Conservation (phyloP, 2,113 vertebrate species). For the Vanacampus margaritifer region DNA sequence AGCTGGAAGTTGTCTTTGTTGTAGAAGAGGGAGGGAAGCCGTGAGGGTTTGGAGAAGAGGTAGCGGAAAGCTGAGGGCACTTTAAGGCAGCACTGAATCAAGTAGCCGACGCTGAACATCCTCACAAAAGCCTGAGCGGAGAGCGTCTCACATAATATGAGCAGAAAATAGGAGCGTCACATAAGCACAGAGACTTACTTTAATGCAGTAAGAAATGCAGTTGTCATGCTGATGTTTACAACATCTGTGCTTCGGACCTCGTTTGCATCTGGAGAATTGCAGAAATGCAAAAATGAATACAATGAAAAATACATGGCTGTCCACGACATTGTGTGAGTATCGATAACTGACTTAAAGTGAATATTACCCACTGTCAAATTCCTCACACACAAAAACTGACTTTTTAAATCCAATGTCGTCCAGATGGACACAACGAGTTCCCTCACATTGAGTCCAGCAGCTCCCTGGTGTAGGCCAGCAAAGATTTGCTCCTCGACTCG, state of each 20-base stretch:
- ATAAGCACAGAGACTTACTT: constrained; percentile 76
- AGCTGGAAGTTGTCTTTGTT: constrained; percentile 98
- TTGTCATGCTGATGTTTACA: constrained; percentile 98
- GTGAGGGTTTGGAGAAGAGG: constrained; percentile 89
- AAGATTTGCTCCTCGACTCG: constrained; percentile 63
- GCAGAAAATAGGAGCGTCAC: background rate
- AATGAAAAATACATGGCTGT: too few species aligned
- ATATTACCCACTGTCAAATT: too few species aligned
- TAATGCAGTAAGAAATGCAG: constrained; percentile 95
- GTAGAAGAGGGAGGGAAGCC: constrained; percentile 90
- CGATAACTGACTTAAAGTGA: too few species aligned
- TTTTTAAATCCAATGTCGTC: too few species aligned
- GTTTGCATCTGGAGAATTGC: constrained; percentile 83
- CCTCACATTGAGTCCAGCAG: constrained; percentile 89
- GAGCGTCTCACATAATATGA: background rate
- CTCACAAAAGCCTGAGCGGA: constrained; percentile 85
- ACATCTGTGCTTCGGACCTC: constrained; percentile 93
- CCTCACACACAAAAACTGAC: too few species aligned
- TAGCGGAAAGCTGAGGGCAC: constrained; percentile 91
- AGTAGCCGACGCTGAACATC: constrained; percentile 96
- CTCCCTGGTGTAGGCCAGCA: constrained; percentile 72
- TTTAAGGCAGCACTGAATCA: constrained; percentile 97
- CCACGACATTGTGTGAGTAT: too few species aligned
- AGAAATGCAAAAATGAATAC: background rate
- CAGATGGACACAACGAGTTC: too few species aligned